Conservation (phyloP, 2,888 invertebrate species). For the Cryptus armator region DNA sequence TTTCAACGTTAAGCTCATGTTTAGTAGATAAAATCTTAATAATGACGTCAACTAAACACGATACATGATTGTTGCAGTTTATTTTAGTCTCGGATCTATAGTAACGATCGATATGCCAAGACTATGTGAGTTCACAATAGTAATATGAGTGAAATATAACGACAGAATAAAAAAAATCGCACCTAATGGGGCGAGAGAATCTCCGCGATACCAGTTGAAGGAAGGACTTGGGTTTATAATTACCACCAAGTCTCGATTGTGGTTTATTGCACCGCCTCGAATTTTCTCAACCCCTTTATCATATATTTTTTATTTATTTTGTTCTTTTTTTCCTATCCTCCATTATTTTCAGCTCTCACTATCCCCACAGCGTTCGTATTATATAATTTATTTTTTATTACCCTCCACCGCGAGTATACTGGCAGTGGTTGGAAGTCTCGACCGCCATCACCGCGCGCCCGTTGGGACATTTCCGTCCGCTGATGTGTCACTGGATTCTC, state of each 20-base stretch:
- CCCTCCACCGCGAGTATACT: constrained; percentile 33
- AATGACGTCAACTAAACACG: too few species aligned
- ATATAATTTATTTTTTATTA: constrained; percentile 66
- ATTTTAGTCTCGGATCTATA: neutral
- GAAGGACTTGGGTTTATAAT: constrained; percentile 67
- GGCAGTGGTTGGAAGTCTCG: constrained; percentile 48
- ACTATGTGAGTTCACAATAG: constrained; percentile 4
- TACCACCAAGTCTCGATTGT: constrained; percentile 59
- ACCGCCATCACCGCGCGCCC: constrained; percentile 37
- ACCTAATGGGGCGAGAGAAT: constrained; percentile 27
- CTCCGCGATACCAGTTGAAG: neutral
- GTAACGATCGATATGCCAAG: constrained; percentile 18
- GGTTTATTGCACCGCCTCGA: constrained; percentile 65
- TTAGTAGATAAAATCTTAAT: too few species aligned
- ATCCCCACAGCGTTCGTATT: constrained; percentile 38
- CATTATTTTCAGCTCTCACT: constrained; percentile 28
- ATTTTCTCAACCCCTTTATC: constrained; percentile 24
- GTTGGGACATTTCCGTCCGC: constrained; percentile 52
- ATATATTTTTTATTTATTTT: constrained; percentile 6
- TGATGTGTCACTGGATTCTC: constrained; percentile 44
- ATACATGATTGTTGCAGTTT: too few species aligned
- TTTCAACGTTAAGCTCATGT: too few species aligned
- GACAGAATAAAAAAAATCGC: constrained; percentile 6
- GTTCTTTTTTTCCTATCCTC: constrained; percentile 9
- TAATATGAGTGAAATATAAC: too few species aligned